Base-by-base conservation (phyloP, 1,140 invertebrate genomes). In the Drosophila tristis region DNA sequence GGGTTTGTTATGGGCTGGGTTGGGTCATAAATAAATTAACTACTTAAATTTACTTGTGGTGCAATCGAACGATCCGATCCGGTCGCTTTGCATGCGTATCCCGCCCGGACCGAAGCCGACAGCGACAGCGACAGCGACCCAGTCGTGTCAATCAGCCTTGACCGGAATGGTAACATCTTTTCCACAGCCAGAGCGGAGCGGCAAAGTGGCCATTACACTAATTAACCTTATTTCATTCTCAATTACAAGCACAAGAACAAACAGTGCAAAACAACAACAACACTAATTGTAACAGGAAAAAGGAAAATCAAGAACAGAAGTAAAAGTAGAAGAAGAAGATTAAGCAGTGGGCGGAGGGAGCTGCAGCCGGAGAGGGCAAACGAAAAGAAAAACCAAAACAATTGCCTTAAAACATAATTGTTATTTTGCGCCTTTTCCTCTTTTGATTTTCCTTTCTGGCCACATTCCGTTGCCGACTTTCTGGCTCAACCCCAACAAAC, bases 211-310 rank as follows among this genome's bases (percentile, higher is more conserved):
- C 84, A 89, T 89, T 89, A 90, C 85, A 89, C 84, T 89, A 89
- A 89, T 89, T 89, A 89, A 89, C 84, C 84, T 89, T 84, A 89
- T 89, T 89, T 89, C 85, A 84, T 89, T 89, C 84, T 84, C 84
- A 89, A 89, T 89, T 89, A 89, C 86, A 89, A 89, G 62, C 71
- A 50, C 63, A 78, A 55, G 55, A 77, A 61, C 74, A 75, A 78
- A 85, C 61, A 56, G 50, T 16, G 56, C 53, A 57, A 58, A 55
- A 62, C 74, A 61, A 48, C 20, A 74, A 39, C 49, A 75, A 43
- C 65, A 71, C 75, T 78, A 78, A 78, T 78, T 71, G 74, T 70
- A 59, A 58, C 59, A 78, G 72, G 75, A 64, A 58, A 31, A 54
- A 48, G 44, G 35, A 57, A 44, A 65, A 15, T 42, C 23, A 50